These are phyloP conservation scores for Anthopleura xanthogrammica DNA, from an alignment of 92 coral and sea anemone genomes.

Conservation along the genomic window DNA sequence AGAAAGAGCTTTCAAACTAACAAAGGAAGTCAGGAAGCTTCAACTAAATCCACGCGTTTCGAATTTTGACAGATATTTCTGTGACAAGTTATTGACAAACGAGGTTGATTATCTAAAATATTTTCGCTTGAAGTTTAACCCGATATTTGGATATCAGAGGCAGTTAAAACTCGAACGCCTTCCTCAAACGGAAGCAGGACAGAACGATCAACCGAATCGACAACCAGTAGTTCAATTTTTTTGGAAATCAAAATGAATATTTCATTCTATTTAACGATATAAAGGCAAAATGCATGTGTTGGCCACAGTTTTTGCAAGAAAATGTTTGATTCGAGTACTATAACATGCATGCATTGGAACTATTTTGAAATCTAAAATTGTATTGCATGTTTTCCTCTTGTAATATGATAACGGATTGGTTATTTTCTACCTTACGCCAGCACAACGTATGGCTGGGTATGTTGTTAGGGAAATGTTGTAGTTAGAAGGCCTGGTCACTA, in stretches of 20 bases:
- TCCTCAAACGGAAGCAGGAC: background rate
- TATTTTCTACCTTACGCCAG: no score
- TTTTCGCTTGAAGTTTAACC: conserved; percentile 77
- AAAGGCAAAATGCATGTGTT: no score
- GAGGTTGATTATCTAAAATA: conserved; percentile 83
- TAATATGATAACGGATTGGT: no score
- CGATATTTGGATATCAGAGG: conserved; percentile 69
- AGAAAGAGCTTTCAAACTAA: conserved; percentile 68
- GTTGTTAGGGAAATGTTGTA: no score
- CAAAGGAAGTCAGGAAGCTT: conserved; percentile 60
- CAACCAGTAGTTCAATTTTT: background rate
- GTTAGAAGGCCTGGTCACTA: no score
- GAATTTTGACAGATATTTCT: conserved; percentile 72
- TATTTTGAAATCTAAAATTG: no score
- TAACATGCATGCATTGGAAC: no score
- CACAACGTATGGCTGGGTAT: no score
- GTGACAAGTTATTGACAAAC: conserved; percentile 85
- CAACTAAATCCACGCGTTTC: conserved; percentile 67
- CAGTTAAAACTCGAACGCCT: conserved; percentile 32
- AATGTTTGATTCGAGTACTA: no score
- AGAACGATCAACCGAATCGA: background rate
- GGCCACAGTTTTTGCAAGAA: no score
- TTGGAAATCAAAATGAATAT: background rate
- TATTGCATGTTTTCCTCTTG: no score
- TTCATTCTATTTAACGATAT: no score